phyloP scores from a whole-genome alignment of 2,888 invertebrate genomes.

The Noctua janthina region DNA sequence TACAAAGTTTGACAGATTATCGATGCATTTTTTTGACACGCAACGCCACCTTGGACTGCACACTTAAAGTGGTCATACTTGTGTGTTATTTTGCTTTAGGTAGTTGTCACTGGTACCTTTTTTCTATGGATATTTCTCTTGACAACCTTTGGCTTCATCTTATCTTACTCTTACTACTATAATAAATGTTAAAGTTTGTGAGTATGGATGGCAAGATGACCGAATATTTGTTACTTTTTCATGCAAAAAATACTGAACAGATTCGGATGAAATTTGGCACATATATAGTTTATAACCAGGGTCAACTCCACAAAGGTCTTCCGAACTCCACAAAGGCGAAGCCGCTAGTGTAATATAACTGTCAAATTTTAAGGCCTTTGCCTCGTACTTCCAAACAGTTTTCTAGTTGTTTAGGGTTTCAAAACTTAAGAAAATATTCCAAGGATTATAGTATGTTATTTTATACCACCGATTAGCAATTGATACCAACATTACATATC shows the following conservation, averaged over 20 bases:
- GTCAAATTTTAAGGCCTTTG: background rate
- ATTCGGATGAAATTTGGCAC: background rate
- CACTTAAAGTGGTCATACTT: too few relatives aligned
- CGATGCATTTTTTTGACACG: too few relatives aligned
- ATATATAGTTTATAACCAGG: background rate
- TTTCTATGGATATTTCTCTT: background rate
- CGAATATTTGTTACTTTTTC: background rate
- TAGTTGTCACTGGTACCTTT: too few relatives aligned
- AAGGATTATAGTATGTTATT: background rate
- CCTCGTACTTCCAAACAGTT: background rate
- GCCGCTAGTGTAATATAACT: background rate
- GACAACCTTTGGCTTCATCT: background rate
- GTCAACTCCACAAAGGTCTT: too few relatives aligned
- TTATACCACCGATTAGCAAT: constrained; percentile 4
- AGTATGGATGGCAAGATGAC: background rate
- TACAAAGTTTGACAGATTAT: too few relatives aligned
- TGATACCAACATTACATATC: constrained; percentile 4
- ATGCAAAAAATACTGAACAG: background rate
- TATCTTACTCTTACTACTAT: background rate
- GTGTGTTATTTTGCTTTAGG: too few relatives aligned
- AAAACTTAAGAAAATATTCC: background rate
- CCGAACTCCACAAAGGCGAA: background rate
- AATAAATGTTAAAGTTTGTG: background rate
- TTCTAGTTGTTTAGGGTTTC: too few relatives aligned
- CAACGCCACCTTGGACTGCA: too few relatives aligned